These are phyloP conservation scores for Cheilosia scutellata DNA, from an alignment of 2,888 invertebrate genomes.

Conservation along the genomic window DNA sequence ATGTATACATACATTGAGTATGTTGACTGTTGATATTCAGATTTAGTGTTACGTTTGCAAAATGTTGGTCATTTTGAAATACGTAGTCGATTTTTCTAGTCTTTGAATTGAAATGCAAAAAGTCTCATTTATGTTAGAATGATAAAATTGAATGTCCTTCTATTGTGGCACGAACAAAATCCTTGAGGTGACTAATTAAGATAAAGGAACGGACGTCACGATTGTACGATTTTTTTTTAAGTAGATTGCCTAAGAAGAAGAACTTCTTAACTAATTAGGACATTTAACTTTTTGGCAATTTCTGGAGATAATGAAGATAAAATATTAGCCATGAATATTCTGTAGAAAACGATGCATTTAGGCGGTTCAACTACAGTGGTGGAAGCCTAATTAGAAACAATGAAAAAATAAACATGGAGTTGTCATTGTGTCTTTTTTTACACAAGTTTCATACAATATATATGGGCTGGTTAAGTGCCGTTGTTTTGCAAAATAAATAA, in stretches of 20 bases:
- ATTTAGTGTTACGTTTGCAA: slow-evolving; percentile 33
- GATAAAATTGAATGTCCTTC: background rate
- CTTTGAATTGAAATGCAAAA: background rate
- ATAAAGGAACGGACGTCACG: slow-evolving; percentile 44
- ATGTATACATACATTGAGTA: background rate
- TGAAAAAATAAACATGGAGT: too few relatives aligned
- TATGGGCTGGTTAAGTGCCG: too few relatives aligned
- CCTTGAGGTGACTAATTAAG: slow-evolving; percentile 61
- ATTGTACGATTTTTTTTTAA: slow-evolving; percentile 28
- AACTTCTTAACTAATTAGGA: slow-evolving; percentile 54
- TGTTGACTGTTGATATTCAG: slow-evolving; percentile 3
- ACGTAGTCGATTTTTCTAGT: background rate
- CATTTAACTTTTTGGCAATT: background rate
- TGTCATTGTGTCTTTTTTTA: too few relatives aligned
- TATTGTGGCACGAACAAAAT: background rate
- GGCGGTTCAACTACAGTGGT: too few relatives aligned
- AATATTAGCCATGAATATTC: too few relatives aligned
- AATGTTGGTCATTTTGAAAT: background rate
- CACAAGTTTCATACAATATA: too few relatives aligned
- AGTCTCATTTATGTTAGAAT: background rate
- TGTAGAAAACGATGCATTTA: too few relatives aligned
- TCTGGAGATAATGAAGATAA: too few relatives aligned
- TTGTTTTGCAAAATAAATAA: too few relatives aligned
- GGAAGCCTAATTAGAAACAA: too few relatives aligned
- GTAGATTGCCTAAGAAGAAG: background rate